Evolutionary conservation across 2,797 vertebrate species (phyloP), one percentile per base, ranked within the genome.

Genomic region (Danio jaintianensis): DNA sequence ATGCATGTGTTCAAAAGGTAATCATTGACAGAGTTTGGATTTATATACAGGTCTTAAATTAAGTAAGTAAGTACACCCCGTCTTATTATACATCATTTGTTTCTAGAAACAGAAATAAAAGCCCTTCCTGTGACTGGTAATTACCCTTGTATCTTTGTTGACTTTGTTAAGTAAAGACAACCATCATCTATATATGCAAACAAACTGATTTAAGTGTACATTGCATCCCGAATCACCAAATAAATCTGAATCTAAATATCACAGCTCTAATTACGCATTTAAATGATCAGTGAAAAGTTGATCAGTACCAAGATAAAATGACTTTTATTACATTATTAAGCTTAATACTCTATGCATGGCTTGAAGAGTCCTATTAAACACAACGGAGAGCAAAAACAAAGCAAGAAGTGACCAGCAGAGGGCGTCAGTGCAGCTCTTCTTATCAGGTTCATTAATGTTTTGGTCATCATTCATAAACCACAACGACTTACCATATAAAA

Each of bases 301-400:
- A 29, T 29, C 29, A 29, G 29, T 29, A 29, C 29, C 29, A 29
- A 29, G 29, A 29, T 83, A 85, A 83, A 84, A 66, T 67, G 67
- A 79, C 36, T 80, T 89, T 91, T 90, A 90, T 90, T 91, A 84
- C 88, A 86, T 88, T 79, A 84, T 48, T 83, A 83, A 83, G 73
- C 75, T 79, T 84, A 73, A 79, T 76, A 88, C 84, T 88, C 85
- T 86, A 83, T 79, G 80, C 79, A 82, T 82, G 75, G 75, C 85
- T 87, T 84, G 75, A 36, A 79, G 70, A 88, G 85, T 87, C 86
- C 85, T 87, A 89, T 88, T 87, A 89, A 84, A 88, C 83, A 88
- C 75, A 84, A 64, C 43, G 18, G 83, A 53, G 83, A 88, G 68
- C 22, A 68, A 66, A 78, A 72, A 55, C 83, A 40, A 52, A 64